These are phyloP conservation scores for Paratrypauchen microcephalus DNA, from an alignment of 2,797 vertebrate genomes.

Conservation along the genomic window DNA sequence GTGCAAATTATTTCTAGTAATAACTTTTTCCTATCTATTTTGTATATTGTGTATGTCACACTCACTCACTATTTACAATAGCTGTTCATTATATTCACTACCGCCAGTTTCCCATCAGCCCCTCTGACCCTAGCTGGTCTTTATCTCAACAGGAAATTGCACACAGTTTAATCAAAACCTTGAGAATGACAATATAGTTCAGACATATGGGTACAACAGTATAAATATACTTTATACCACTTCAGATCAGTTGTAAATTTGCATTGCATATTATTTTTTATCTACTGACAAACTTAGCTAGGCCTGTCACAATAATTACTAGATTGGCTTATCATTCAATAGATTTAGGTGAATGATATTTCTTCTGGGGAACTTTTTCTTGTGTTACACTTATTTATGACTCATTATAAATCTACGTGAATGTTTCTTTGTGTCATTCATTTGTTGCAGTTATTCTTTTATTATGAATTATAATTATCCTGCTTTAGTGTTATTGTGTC, in stretches of 20 bases:
- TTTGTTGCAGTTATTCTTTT: no score
- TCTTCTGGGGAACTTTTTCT: not conserved
- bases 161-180: conserved; percentile 12
- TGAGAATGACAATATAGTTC: conserved; percentile 8
- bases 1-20: no score
- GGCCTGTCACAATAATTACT: not conserved
- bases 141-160: conserved; percentile 30
- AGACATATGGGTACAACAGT: not conserved
- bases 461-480: no score
- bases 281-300: not conserved
- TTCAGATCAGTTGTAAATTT: not conserved
- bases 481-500: no score
- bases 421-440: no score
- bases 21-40: not conserved
- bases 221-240: not conserved
- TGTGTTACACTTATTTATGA: not conserved
- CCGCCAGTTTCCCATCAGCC: conserved; percentile 11
- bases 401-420: no score
- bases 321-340: not conserved
- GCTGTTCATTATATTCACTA: conserved; percentile 10
- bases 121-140: not conserved
- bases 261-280: not conserved
- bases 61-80: not conserved
- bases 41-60: not conserved
- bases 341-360: not conserved